Conservation (phyloP, 2,888 invertebrate genomes). For the Phasia obesa region DNA sequence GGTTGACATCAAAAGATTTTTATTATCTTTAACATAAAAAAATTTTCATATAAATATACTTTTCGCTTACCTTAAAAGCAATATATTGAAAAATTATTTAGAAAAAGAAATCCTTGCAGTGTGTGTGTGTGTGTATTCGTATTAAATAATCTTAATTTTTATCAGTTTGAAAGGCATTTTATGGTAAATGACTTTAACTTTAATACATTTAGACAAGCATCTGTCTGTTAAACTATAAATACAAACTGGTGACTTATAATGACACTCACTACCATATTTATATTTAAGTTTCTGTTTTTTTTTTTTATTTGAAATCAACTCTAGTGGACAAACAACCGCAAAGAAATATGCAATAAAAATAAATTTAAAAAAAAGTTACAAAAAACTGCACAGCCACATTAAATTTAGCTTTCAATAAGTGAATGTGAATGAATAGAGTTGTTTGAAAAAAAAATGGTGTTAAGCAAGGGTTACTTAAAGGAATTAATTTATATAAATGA, state of each 20-base stretch:
- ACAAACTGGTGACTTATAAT: slow-evolving; percentile 66
- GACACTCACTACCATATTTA: slow-evolving; percentile 67
- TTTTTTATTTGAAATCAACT: slow-evolving; percentile 46
- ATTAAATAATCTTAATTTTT: slow-evolving; percentile 53
- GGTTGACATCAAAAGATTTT: slow-evolving; percentile 33
- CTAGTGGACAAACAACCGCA: slow-evolving; percentile 62
- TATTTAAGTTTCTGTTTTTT: slow-evolving; percentile 19
- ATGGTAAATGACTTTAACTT: slow-evolving; percentile 68
- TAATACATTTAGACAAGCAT: slow-evolving; percentile 70
- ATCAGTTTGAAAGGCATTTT: slow-evolving; percentile 64
- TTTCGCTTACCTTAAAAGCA: slow-evolving; percentile 18
- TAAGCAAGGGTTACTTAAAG: slow-evolving; percentile 9
- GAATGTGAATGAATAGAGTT: slow-evolving; percentile 40
- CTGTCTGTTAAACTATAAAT: slow-evolving; percentile 68
- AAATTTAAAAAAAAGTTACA: no score
- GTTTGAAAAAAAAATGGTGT: slow-evolving; percentile 24
- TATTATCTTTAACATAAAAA: slow-evolving; percentile 26
- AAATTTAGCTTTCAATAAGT: slow-evolving; percentile 32
- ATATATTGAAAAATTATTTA: slow-evolving; percentile 6
- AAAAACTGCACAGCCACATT: no score
- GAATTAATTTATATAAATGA: slow-evolving; percentile 30
- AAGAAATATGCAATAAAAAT: slow-evolving; percentile 13
- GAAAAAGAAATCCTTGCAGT: slow-evolving; percentile 11
- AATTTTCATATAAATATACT: not conserved
- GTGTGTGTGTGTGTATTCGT: no score